phyloP scores from a whole-genome alignment of 2,113 vertebrate genomes.

The Phyllopteryx taeniolatus region DNA sequence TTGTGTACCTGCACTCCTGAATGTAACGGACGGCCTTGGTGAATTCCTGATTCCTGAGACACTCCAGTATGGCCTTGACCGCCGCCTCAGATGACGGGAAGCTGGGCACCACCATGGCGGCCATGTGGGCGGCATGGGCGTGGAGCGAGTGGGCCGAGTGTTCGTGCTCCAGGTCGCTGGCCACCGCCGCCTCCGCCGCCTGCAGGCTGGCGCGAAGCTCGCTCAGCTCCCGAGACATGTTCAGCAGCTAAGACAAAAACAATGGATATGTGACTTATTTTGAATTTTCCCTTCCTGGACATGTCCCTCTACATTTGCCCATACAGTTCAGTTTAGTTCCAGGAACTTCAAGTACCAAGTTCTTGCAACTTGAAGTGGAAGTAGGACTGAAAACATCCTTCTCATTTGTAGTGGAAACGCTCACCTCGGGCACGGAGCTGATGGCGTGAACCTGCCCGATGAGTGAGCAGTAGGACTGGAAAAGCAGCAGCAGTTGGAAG shows the following conservation, averaged over 20 bases:
- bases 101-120: constrained; percentile 69
- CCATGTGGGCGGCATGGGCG: constrained; percentile 49
- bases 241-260: constrained; percentile 78
- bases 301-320: too few relatives aligned
- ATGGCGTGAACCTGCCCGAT: constrained; percentile 94
- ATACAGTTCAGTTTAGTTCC: too few relatives aligned
- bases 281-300: too few relatives aligned
- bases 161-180: constrained; percentile 75
- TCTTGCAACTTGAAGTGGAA: neutral
- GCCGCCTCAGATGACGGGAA: constrained; percentile 89
- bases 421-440: constrained; percentile 94
- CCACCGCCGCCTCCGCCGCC: constrained; percentile 82
- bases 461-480: constrained; percentile 98
- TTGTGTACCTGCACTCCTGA: constrained; percentile 88
- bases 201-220: constrained; percentile 88
- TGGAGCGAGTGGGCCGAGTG: constrained; percentile 71
- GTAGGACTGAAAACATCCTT: neutral
- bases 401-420: neutral
- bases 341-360: too few relatives aligned
- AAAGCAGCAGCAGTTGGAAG: constrained; percentile 96
- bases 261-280: neutral
- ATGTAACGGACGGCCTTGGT: constrained; percentile 88
- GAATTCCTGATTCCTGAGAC: constrained; percentile 90
- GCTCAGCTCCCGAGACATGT: constrained; percentile 97
- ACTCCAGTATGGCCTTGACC: constrained; percentile 94